A percentile compares a stretch with the other conserved stretches of the same genome.
Conservation (phyloP, 2,797 vertebrate genomes). For the Allobates femoralis region DNA sequence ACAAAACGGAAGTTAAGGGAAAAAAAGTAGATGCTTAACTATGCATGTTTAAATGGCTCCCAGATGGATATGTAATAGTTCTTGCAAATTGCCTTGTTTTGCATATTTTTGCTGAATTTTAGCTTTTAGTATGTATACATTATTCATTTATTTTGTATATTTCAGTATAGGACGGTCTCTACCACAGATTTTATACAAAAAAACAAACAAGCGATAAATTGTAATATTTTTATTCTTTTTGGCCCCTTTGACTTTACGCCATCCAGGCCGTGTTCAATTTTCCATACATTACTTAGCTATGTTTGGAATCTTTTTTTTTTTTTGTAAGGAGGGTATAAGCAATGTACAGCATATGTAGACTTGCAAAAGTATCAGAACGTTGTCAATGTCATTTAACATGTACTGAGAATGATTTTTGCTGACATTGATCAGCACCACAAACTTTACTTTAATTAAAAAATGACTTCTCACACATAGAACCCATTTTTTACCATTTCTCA, state of each 20-base stretch:
- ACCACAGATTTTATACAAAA: background rate
- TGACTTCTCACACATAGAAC: too few relatives aligned
- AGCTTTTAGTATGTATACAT: slow-evolving; percentile 45
- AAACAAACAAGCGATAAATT: background rate
- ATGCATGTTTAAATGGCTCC: slow-evolving; percentile 59
- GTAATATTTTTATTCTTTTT: background rate
- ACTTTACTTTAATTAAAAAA: too few relatives aligned
- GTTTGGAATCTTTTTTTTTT: too few relatives aligned
- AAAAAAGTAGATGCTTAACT: slow-evolving; percentile 40
- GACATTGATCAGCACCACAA: too few relatives aligned
- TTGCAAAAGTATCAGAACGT: too few relatives aligned
- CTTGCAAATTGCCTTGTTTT: slow-evolving; percentile 61
- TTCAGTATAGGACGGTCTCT: slow-evolving; percentile 24
- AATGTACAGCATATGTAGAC: too few relatives aligned
- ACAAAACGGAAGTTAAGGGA: slow-evolving; percentile 6
- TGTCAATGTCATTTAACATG: too few relatives aligned
- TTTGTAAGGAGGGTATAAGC: too few relatives aligned
- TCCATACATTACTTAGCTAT: background rate
- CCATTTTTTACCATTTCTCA: too few relatives aligned
- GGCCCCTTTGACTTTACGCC: background rate
- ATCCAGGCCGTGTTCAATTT: background rate
- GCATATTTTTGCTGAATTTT: slow-evolving; percentile 57
- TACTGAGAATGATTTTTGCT: too few relatives aligned
- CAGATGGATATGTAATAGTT: slow-evolving; percentile 60
- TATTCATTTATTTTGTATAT: slow-evolving; percentile 55